Conservation (phyloP, 2,113 vertebrate genomes). For the Mirounga angustirostris region DNA sequence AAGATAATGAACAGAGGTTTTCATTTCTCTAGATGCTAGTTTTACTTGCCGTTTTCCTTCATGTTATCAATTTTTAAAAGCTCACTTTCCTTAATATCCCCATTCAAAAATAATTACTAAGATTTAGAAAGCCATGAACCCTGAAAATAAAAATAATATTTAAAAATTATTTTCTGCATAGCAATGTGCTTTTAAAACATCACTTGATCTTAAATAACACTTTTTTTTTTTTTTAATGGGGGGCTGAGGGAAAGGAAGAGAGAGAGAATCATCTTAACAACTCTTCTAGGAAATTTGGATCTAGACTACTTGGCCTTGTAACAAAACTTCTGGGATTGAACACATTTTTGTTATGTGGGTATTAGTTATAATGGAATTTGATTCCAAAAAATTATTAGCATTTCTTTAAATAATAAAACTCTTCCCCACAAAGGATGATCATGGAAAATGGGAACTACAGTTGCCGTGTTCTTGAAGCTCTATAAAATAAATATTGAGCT, state of each 20-base stretch:
- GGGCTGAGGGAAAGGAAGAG: neutral
- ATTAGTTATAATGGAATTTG: neutral
- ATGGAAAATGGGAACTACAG: neutral
- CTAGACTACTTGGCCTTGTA: neutral
- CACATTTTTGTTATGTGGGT: conserved; percentile 9
- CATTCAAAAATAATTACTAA: conserved; percentile 11
- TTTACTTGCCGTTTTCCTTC: conserved; percentile 42
- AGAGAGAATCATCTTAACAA: neutral
- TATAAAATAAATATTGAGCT: neutral
- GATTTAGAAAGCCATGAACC: neutral
- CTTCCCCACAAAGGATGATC: neutral
- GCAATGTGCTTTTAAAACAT: conserved; percentile 15
- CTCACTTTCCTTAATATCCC: conserved; percentile 5
- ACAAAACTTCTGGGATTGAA: conserved; percentile 19
- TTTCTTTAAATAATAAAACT: conserved; percentile 58
- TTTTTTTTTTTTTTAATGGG: neutral
- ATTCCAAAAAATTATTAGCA: neutral
- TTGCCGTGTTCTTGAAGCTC: neutral
- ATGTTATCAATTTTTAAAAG: neutral
- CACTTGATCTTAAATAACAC: neutral
- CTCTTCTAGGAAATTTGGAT: neutral
- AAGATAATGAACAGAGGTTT: neutral
- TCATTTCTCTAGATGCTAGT: conserved; percentile 11
- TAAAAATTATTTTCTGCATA: neutral
- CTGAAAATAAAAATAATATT: conserved; percentile 32